Base-by-base conservation (phyloP, 2,888 invertebrate genomes). In the Torymus aiolomorphi region DNA sequence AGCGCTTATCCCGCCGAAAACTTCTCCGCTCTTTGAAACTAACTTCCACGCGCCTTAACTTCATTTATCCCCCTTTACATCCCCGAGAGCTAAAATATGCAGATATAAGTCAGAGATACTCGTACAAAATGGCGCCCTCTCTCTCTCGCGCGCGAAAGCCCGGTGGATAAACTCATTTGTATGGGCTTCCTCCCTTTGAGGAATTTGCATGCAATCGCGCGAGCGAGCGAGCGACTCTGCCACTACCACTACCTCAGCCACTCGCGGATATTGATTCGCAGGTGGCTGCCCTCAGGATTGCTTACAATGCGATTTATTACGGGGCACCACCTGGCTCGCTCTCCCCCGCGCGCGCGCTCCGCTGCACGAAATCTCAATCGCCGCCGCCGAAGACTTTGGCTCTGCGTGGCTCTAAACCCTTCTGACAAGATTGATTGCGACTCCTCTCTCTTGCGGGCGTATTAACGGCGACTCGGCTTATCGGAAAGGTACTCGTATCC, bases 301-400 rank as follows among this genome's bases (percentile, higher is more conserved):
- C 86, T 88, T 87, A 89, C 88, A 88, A 88, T 88, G 88, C 88
- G 87, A 89, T 89, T 88, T 89, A 89, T 88, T 88, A 86, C 86
- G 80, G 83, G 83, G 85, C 86, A 87, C 86, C 88, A 88, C 88
- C 88, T 88, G 88, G 20, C 49, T 62, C 76, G 14, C 10, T 10
- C 54, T 86, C 85, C 78, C 11, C 18, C 18, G 31, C 57, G n/a
- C 16, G 2, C 16, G 2, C 2, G 2, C n/a, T n/a, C n/a, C n/a
- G n/a, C 18, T 2, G 2, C 14, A 83, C 82, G 84, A 88, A 88
- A 88, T 88, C 88, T 88, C 87, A 87, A 88, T 88, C 88, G 86
- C 63, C 16, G 16, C 14, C 52, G 49, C 3, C 8, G 74, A 42
- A 42, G 42, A 42, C 42, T 42, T 42, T 42, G 42, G 42, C 8